phyloP scores from a whole-genome alignment of 2,888 invertebrate species.

The Agrochola litura region DNA sequence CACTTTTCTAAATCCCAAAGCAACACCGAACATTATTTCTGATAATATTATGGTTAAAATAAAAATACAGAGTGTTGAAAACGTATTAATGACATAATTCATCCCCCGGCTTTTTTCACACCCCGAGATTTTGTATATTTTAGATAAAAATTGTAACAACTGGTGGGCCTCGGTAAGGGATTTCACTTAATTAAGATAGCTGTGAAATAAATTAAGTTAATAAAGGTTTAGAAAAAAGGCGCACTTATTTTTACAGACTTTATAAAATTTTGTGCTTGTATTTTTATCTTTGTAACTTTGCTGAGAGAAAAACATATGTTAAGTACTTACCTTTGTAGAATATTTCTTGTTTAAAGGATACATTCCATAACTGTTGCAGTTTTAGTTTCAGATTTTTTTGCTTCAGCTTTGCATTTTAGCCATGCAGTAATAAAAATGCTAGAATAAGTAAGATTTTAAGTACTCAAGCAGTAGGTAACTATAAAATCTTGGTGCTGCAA shows the following conservation, averaged over 20 bases:
- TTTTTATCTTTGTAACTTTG: no score
- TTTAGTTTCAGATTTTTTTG: no score
- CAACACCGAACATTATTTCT: not conserved
- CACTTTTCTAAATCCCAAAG: constrained; percentile 4
- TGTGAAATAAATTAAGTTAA: constrained; percentile 30
- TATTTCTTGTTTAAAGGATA: not conserved
- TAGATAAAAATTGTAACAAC: constrained; percentile 46
- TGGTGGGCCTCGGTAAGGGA: constrained; percentile 37
- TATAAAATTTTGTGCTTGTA: no score
- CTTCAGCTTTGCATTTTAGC: not conserved
- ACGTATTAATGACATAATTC: constrained; percentile 28
- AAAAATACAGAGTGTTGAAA: constrained; percentile 41
- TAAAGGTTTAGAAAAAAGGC: not conserved
- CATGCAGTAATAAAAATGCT: not conserved
- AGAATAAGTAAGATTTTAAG: not conserved
- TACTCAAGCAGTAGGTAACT: not conserved
- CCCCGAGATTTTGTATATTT: constrained; percentile 38
- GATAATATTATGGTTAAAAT: constrained; percentile 38
- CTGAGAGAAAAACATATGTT: no score
- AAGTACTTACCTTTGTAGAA: not conserved
- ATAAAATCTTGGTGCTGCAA: not conserved
- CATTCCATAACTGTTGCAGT: no score
- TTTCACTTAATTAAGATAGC: constrained; percentile 44
- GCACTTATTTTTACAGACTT: not conserved
- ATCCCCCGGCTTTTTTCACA: constrained; percentile 28